A percentile compares a stretch with the other conserved stretches of the same genome.
Conservation (phyloP, 2,888 invertebrate species). For the Clostera curtula region DNA sequence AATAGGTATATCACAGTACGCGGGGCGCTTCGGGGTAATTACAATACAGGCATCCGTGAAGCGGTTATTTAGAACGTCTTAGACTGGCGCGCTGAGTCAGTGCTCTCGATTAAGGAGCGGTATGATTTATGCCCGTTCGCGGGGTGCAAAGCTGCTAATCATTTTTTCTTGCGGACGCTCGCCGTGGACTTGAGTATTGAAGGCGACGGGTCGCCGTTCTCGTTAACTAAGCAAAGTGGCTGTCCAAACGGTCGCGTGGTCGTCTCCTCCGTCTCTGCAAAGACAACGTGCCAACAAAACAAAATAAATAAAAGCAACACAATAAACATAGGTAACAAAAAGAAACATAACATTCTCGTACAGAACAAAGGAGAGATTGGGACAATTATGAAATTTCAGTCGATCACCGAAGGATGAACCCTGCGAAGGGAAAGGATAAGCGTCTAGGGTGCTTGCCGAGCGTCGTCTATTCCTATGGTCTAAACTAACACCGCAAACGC, state of each 20-base stretch:
- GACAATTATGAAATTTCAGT: constrained; percentile 18
- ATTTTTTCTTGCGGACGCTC: constrained; percentile 72
- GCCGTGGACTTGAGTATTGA: constrained; percentile 69
- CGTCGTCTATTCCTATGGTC: constrained; percentile 57
- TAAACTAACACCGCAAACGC: constrained; percentile 67
- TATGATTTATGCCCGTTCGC: constrained; percentile 38
- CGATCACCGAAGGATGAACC: no score
- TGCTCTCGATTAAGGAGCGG: constrained; percentile 46
- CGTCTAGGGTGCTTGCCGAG: constrained; percentile 60
- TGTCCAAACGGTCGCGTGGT: constrained; percentile 85
- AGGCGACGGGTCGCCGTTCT: constrained; percentile 71
- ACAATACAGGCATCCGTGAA: constrained; percentile 44
- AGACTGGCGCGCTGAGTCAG: constrained; percentile 47
- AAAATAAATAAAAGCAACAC: constrained; percentile 50
- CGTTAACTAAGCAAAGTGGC: constrained; percentile 81
- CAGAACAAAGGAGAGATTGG: constrained; percentile 22
- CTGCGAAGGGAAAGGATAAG: constrained; percentile 54
- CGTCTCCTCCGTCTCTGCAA: constrained; percentile 73
- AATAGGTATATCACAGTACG: constrained; percentile 74
- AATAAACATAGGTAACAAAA: constrained; percentile 26
- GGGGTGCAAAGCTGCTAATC: constrained; percentile 36
- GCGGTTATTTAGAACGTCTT: constrained; percentile 44
- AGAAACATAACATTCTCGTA: constrained; percentile 25
- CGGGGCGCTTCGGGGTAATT: constrained; percentile 71
- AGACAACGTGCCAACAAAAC: constrained; percentile 55